These are phyloP conservation scores for Tridacna gigas DNA, from an alignment of 2,888 invertebrate genomes.

Conservation along the genomic window DNA sequence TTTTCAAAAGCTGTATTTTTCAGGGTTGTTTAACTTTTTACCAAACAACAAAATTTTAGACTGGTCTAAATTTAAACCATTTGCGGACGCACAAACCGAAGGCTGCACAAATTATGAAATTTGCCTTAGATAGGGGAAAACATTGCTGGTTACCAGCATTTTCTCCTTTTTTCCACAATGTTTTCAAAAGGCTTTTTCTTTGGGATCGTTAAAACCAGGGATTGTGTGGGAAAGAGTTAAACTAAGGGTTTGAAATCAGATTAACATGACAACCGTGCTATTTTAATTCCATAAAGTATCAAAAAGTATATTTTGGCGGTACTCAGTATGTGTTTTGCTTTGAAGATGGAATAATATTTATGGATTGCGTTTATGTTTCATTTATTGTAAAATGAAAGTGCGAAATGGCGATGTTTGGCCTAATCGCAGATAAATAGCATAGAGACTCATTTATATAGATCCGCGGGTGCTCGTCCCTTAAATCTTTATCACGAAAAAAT, in stretches of 20 bases:
- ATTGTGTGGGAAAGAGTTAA: background rate
- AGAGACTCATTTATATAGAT: conserved; percentile 8
- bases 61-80: no score
- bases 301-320: conserved; percentile 55
- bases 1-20: no score
- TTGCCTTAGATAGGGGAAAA: no score
- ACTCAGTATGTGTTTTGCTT: conserved; percentile 41
- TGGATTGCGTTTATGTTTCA: conserved; percentile 50
- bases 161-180: background rate
- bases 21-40: no score
- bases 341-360: conserved; percentile 62
- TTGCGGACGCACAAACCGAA: no score
- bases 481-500: no score
- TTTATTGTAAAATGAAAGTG: conserved; percentile 53
- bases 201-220: background rate
- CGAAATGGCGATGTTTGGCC: conserved; percentile 59
- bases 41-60: no score
- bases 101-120: no score
- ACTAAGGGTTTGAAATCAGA: background rate
- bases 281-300: conserved; percentile 56
- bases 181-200: background rate
- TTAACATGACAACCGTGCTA: conserved; percentile 47
- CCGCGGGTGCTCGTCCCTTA: conserved; percentile 2
- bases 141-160: background rate
- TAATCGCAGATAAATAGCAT: conserved; percentile 44